phyloP scores from a whole-genome alignment of 2,888 invertebrate genomes.

The Margaritifera margaritifera region DNA sequence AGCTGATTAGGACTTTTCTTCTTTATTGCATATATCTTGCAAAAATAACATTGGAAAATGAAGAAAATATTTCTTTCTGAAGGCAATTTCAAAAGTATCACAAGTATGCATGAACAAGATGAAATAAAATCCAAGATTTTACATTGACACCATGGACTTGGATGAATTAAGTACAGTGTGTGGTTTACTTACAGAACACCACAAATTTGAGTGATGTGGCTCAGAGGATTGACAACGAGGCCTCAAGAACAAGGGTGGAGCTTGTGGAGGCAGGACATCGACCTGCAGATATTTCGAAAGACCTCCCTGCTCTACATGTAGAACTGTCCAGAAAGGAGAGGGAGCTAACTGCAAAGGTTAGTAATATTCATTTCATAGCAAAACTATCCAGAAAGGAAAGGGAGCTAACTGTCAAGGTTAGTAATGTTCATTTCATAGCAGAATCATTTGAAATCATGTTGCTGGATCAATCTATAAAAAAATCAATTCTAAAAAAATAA shows the following conservation, averaged over 20 bases:
- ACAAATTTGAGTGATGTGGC: conserved; percentile 33
- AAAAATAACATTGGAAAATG: too few relatives aligned
- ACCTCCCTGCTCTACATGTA: conserved; percentile 54
- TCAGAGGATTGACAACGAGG: conserved; percentile 47
- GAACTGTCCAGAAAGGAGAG: conserved; percentile 57
- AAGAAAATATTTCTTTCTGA: too few relatives aligned
- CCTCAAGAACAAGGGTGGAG: conserved; percentile 45
- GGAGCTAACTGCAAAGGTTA: conserved; percentile 59
- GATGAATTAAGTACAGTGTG: too few relatives aligned
- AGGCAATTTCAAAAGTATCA: too few relatives aligned
- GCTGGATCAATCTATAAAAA: too few relatives aligned
- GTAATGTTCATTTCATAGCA: not conserved
- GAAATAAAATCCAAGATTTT: too few relatives aligned
- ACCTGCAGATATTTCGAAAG: conserved; percentile 42
- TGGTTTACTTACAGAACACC: not conserved
- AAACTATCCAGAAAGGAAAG: conserved; percentile 56
- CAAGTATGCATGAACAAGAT: too few relatives aligned
- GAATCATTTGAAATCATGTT: too few relatives aligned
- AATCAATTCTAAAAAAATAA: too few relatives aligned
- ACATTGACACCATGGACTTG: too few relatives aligned
- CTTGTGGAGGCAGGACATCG: conserved; percentile 39
- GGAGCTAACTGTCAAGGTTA: conserved; percentile 59
- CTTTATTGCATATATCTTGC: too few relatives aligned
- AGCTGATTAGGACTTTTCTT: too few relatives aligned
- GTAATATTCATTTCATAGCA: conserved; percentile 12